Percentiles rank a stretch among this genome's conserved stretches.
These are phyloP conservation scores for Acrobasis repandana DNA, from an alignment of 2,888 invertebrate species.

Conservation along the genomic window DNA sequence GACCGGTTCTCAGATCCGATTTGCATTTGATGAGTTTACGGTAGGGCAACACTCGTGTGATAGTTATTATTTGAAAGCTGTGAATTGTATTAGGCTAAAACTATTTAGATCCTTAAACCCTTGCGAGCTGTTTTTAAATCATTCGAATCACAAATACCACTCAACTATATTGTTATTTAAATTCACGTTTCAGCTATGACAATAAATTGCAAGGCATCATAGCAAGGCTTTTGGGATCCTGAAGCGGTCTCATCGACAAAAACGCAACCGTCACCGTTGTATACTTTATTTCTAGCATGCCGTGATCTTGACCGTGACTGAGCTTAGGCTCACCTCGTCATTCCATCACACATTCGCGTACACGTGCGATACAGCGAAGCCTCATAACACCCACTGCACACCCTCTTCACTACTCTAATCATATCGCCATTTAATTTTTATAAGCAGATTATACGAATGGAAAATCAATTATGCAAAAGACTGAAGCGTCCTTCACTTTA, in stretches of 20 bases:
- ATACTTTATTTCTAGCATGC: conserved; percentile 42
- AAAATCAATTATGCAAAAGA: conserved; percentile 43
- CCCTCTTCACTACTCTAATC: conserved; percentile 27
- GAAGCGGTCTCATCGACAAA: background rate
- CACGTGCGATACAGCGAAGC: conserved; percentile 60
- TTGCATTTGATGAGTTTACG: background rate
- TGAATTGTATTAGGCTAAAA: too few species aligned
- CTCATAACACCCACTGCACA: conserved; percentile 49
- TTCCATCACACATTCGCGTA: conserved; percentile 45
- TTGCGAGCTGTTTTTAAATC: too few species aligned
- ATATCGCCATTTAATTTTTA: conserved; percentile 44
- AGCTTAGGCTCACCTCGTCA: conserved; percentile 40
- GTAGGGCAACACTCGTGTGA: background rate
- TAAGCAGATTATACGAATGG: conserved; percentile 46
- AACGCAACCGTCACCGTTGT: background rate
- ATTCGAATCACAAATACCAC: background rate
- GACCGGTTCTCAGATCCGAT: background rate
- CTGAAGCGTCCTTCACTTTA: conserved; percentile 35
- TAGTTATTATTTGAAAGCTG: too few species aligned
- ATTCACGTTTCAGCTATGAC: background rate
- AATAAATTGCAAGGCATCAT: background rate
- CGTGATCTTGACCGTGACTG: conserved; percentile 72
- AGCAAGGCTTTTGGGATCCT: background rate
- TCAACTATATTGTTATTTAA: background rate
- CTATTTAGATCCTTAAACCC: too few species aligned